A percentile compares a stretch with the other conserved stretches of the same genome.
These are phyloP conservation scores for Nannoperca obscura DNA, from an alignment of 2,797 vertebrate genomes.

Conservation along the genomic window DNA sequence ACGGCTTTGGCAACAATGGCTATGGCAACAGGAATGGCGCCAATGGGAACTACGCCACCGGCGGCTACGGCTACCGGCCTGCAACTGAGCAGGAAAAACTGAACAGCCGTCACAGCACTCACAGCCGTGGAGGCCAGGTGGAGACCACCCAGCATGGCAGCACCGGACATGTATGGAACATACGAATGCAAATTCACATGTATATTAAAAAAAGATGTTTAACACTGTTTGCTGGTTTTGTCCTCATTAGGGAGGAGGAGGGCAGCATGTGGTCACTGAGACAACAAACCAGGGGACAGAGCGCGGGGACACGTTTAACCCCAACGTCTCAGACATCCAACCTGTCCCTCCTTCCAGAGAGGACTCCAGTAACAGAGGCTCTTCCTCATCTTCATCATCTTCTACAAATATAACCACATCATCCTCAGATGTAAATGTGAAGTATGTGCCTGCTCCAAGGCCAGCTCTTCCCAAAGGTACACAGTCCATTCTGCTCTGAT, in stretches of 20 bases:
- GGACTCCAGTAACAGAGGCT: constrained; percentile 49
- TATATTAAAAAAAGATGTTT: not conserved
- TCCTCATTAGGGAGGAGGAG: constrained; percentile 55
- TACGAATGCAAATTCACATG: not conserved
- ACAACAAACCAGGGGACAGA: constrained; percentile 63
- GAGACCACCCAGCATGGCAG: constrained; percentile 28
- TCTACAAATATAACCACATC: constrained; percentile 58
- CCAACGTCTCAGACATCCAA: constrained; percentile 39
- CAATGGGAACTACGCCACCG: constrained; percentile 61
- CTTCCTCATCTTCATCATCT: constrained; percentile 65
- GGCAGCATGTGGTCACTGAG: not conserved
- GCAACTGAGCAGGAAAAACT: constrained; percentile 38
- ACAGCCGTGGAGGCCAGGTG: constrained; percentile 26
- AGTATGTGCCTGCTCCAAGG: constrained; percentile 55
- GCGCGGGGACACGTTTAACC: constrained; percentile 72
- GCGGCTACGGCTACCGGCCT: constrained; percentile 65
- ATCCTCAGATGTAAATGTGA: constrained; percentile 60
- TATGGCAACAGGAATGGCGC: constrained; percentile 59
- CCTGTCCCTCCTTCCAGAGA: constrained; percentile 34
- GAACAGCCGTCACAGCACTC: constrained; percentile 39
- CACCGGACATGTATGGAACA: constrained; percentile 50
- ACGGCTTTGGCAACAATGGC: constrained; percentile 68
- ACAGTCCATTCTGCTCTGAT: not conserved
- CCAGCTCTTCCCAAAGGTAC: constrained; percentile 84
- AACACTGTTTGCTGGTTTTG: constrained; percentile 10